Evolutionary conservation across 1,140 invertebrate genomes (phyloP), one percentile per base, ranked within the genome.

Genomic region (Ruditapes philippinarum): DNA sequence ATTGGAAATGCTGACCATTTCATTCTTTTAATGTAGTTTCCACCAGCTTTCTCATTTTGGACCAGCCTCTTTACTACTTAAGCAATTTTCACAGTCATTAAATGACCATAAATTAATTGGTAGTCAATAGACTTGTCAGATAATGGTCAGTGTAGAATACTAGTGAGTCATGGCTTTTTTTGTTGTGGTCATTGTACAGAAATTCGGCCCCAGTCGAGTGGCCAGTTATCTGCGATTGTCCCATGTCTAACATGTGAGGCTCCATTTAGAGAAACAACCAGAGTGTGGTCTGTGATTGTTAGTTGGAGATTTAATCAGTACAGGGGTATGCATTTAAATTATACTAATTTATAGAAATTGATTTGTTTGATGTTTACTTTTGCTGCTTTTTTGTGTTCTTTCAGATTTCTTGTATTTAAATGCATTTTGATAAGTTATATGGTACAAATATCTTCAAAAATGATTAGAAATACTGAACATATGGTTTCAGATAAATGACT

Each of bases 141-240:
- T 70, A 70, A 70, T 70, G 65, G 65, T 70, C 65, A 70, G 36
- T 36, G 65, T 1, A 70, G n/a, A n/a, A n/a, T n/a, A n/a, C n/a
- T n/a, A n/a, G 33, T 70, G 65, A 70, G 65, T 70, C 33, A 70
- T 19, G 17, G 4, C 17, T 45, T 70, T 70, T 36, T 17, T 40
- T 40, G 65, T 22, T 17, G 65, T 38, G 65, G 65, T 70, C 65
- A 62, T 62, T 62, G 25, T 7, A 14, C 42, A 45, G 42, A 45
- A 7, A 7, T 45, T 45, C 42, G 5, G 14, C n/a, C n/a, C n/a
- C n/a, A 14, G 5, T 7, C 42, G 54, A 19, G 19, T 57, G 65
- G 7, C 36, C 65, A 70, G 31, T 70, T 70, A 38, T 36, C 33
- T 70, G 22, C 33, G 0, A 38, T 38, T 70, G 65, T 70, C 33